phyloP scores from a whole-genome alignment of 2,888 invertebrate species.

The Ligdia adustata region DNA sequence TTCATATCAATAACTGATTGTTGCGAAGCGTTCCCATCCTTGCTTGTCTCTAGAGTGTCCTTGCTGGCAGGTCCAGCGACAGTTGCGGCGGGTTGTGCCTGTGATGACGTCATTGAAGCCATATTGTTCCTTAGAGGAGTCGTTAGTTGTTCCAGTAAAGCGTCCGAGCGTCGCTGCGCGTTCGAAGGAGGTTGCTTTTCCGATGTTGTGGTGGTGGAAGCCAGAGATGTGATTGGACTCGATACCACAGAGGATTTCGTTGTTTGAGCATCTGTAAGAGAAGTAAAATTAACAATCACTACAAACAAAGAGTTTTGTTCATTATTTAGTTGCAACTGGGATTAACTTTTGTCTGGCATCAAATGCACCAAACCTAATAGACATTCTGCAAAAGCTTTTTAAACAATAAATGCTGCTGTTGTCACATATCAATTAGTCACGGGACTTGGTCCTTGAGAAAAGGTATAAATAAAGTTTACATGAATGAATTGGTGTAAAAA shows the following conservation, averaged over 20 bases:
- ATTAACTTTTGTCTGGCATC: no score
- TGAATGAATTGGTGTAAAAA: no score
- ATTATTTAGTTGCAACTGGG: no score
- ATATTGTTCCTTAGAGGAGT: conserved; percentile 67
- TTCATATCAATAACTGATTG: conserved; percentile 70
- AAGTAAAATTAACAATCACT: no score
- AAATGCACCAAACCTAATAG: no score
- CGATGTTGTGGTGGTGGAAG: conserved; percentile 62
- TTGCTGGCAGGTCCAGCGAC: conserved; percentile 65
- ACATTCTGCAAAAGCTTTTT: no score
- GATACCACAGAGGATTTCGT: conserved; percentile 70
- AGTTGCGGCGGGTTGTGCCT: conserved; percentile 46
- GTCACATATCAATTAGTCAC: no score
- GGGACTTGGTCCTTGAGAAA: no score
- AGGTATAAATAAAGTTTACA: no score
- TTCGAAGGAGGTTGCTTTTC: conserved; percentile 70
- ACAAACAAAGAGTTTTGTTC: no score
- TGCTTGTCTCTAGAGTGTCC: conserved; percentile 64
- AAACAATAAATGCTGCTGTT: no score
- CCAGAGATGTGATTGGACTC: conserved; percentile 68
- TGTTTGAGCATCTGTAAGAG: conserved; percentile 60
- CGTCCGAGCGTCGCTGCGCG: conserved; percentile 75
- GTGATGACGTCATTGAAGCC: conserved; percentile 52
- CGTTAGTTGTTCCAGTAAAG: conserved; percentile 73
- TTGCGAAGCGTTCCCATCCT: conserved; percentile 63